phyloP scores from a whole-genome alignment of 2,888 invertebrate species.

The Cataglyphis livida region DNA sequence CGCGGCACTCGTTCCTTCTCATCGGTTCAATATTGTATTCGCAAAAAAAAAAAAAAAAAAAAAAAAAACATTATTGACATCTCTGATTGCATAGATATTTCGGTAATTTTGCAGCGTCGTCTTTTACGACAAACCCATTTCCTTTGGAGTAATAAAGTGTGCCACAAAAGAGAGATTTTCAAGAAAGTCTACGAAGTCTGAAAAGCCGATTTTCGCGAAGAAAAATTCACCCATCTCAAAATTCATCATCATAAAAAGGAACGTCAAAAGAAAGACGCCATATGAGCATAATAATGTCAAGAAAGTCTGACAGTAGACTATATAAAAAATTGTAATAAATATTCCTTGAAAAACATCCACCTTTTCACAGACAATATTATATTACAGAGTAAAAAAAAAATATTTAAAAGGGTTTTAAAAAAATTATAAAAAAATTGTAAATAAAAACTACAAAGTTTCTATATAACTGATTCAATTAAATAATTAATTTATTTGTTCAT shows the following conservation, averaged over 20 bases:
- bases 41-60: slow-evolving; percentile 4
- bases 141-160: slow-evolving; percentile 58
- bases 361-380: not conserved
- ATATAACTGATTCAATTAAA: not conserved
- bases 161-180: slow-evolving; percentile 56
- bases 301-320: not conserved
- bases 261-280: not conserved
- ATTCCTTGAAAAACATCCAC: not conserved
- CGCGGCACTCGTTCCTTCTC: slow-evolving; percentile 31
- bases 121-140: slow-evolving; percentile 57
- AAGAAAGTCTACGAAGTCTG: slow-evolving; percentile 40
- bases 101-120: slow-evolving; percentile 31
- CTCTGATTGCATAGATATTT: slow-evolving; percentile 28
- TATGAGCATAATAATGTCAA: not conserved
- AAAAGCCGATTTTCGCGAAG: slow-evolving; percentile 14
- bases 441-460: not conserved
- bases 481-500: not conserved
- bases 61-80: slow-evolving; percentile 57
- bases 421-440: not conserved
- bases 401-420: not conserved
- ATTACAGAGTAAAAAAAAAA: not conserved
- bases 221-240: not conserved
- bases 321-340: not conserved
- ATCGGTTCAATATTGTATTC: slow-evolving; percentile 44
- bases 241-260: not conserved